phyloP scores from a whole-genome alignment of 2,113 vertebrate species.

The Syngnathoides biaculeatus region DNA sequence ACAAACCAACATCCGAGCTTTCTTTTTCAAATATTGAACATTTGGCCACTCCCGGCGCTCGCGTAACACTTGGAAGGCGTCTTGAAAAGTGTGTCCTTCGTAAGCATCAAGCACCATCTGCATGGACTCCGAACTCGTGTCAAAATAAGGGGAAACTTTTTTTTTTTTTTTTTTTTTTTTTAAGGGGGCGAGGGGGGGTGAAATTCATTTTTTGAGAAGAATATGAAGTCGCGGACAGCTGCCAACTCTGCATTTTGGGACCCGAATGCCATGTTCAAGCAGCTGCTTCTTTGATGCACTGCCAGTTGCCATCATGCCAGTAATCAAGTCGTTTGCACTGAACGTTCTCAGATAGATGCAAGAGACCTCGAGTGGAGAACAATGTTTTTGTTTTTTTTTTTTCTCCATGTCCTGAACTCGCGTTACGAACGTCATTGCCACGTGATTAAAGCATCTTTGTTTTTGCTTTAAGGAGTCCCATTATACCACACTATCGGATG shows the following conservation, averaged over 20 bases:
- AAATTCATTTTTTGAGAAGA: neutral
- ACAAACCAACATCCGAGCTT: neutral
- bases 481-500: neutral
- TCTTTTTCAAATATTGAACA: neutral
- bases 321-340: neutral
- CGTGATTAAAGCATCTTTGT: neutral
- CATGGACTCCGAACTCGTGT: neutral
- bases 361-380: neutral
- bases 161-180: too few relatives aligned
- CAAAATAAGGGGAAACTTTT: neutral
- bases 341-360: neutral
- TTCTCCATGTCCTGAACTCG: neutral
- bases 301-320: constrained; percentile 5
- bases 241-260: constrained; percentile 1
- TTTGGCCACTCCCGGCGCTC: neutral
- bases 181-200: too few relatives aligned
- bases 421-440: neutral
- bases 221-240: neutral
- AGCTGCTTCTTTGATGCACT: neutral
- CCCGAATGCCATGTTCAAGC: neutral
- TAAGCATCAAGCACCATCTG: neutral
- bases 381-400: neutral
- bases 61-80: too few relatives aligned
- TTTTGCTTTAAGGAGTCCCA: neutral
- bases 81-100: neutral